These are phyloP conservation scores for Accipiter cooperii DNA, from an alignment of 2,113 vertebrate species.

Conservation along the genomic window DNA sequence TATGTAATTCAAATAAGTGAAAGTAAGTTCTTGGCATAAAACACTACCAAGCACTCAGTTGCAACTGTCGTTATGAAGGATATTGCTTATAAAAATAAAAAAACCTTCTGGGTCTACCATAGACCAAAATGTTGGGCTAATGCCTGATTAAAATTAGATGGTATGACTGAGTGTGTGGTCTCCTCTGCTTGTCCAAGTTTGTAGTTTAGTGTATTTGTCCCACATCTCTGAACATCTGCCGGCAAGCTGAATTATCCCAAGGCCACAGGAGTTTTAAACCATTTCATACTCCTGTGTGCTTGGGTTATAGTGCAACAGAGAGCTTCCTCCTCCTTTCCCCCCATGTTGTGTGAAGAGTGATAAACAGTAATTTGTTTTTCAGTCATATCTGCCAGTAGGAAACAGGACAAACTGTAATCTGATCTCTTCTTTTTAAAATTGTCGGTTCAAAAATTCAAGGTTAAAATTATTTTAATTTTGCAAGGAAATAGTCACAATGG, in stretches of 20 bases:
- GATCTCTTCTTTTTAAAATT: not conserved
- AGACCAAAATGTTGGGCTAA: not conserved
- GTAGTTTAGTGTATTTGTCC: not conserved
- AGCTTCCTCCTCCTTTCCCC: not conserved
- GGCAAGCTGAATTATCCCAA: conserved; percentile 11
- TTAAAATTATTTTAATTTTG: conserved; percentile 51
- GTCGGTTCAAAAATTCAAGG: conserved; percentile 43
- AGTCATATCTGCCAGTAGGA: not conserved
- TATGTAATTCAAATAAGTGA: conserved; percentile 11
- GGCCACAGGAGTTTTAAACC: not conserved
- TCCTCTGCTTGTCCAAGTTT: not conserved
- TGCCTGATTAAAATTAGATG: not conserved
- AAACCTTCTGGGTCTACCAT: not conserved
- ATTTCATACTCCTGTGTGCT: not conserved
- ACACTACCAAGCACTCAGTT: not conserved
- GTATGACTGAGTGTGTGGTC: conserved; percentile 4
- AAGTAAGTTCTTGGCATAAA: not conserved
- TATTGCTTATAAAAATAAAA: not conserved
- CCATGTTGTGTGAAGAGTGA: conserved; percentile 20
- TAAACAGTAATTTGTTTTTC: conserved; percentile 43
- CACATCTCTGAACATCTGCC: not conserved
- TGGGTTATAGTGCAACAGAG: not conserved
- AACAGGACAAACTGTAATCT: not conserved
- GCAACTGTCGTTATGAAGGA: not conserved
- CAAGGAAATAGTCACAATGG: not conserved